These are phyloP conservation scores for Colius striatus DNA, from an alignment of 2,113 vertebrate genomes.

Conservation along the genomic window DNA sequence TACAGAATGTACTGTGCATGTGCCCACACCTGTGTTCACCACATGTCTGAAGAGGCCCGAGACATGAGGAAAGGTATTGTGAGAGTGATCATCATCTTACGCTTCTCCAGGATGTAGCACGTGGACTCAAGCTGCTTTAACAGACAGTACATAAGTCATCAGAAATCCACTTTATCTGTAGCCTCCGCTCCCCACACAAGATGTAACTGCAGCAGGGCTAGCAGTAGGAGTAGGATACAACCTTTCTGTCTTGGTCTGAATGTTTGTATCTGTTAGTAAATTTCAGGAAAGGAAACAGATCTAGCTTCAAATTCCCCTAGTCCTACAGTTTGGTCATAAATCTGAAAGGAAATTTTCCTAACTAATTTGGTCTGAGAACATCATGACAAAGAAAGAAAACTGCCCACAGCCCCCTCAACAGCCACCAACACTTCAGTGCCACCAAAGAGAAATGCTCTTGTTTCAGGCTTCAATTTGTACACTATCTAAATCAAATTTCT, in stretches of 20 bases:
- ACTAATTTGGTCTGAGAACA: neutral
- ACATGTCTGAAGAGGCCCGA: accelerated
- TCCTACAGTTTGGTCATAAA: neutral
- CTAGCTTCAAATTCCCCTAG: neutral
- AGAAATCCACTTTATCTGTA: neutral
- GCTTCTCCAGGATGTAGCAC: neutral
- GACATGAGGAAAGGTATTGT: neutral
- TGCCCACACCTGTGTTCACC: neutral
- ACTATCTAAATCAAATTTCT: neutral
- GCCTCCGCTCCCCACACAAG: accelerated
- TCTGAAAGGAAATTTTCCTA: neutral
- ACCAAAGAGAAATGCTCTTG: neutral
- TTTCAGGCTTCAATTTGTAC: neutral
- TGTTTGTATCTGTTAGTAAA: neutral
- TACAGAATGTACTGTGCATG: accelerated
- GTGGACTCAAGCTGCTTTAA: neutral
- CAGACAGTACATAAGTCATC: accelerated
- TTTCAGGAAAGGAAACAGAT: neutral
- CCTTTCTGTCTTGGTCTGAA: neutral
- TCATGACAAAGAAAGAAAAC: neutral
- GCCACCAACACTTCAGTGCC: neutral
- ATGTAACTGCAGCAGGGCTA: neutral
- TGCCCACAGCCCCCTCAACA: neutral
- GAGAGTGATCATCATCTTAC: neutral
- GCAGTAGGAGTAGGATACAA: neutral